phyloP scores from a whole-genome alignment of 2,888 invertebrate species.

The Anagyrus pseudococci region DNA sequence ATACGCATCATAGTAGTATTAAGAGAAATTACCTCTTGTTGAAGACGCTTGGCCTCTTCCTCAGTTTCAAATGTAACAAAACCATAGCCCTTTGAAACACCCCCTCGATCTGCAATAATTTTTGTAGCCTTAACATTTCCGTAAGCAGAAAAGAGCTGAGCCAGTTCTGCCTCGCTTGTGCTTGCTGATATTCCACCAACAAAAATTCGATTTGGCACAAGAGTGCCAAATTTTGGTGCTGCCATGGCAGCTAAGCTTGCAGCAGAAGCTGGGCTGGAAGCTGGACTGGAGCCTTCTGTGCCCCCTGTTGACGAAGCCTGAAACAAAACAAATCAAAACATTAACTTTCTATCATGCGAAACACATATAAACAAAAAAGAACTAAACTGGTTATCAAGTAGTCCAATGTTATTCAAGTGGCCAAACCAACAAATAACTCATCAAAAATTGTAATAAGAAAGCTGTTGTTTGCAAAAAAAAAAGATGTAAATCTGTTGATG shows the following conservation, averaged over 20 bases:
- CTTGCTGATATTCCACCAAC: conserved; percentile 95
- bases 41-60: conserved; percentile 80
- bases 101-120: conserved; percentile 93
- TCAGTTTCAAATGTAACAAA: conserved; percentile 88
- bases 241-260: conserved; percentile 56
- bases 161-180: conserved; percentile 90
- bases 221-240: conserved; percentile 69
- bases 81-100: conserved; percentile 92
- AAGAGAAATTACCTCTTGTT: conserved; percentile 70
- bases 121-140: conserved; percentile 92
- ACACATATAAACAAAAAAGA: not conserved
- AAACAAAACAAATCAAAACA: conserved; percentile 6
- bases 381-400: not conserved
- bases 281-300: conserved; percentile 60
- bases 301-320: conserved; percentile 59
- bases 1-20: too few relatives aligned
- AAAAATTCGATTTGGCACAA: conserved; percentile 94
- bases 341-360: not conserved
- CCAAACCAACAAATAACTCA: not conserved
- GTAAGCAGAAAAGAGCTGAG: conserved; percentile 88
- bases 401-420: not conserved
- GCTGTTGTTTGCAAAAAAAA: not conserved
- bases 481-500: not conserved
- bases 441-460: not conserved
- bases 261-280: conserved; percentile 59